Base-by-base conservation (phyloP, 2,888 invertebrate genomes). In the Metallyticus violacea region DNA sequence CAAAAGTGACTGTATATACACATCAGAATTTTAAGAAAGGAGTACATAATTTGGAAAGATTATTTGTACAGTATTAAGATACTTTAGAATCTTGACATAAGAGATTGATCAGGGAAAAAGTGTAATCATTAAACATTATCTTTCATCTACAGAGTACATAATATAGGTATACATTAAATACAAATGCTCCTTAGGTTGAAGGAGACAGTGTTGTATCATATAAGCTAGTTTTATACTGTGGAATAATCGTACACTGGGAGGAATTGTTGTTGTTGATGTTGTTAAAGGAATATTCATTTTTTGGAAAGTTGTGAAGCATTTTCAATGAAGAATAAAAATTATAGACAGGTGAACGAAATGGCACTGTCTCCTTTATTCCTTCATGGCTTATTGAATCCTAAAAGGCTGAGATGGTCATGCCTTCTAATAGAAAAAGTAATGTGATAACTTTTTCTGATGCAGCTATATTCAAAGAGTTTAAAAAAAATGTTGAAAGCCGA, bases 391-490 rank as follows among this genome's bases (percentile, higher is more conserved):
- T 78, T 77, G 30, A 40, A 77, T 28, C 40, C 25, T 77, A 77
- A 79, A 77, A 85, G 85, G 85, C 85, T 85, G 83, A 82, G n/a
- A 85, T 82, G 79, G 79, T 83, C 83, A 83, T 26, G 82, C 87
- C 82, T 87, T 83, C 81, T 79, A 76, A 79, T 85, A 79, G 85
- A 82, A 87, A 85, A 85, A 77, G 83, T 84, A 85, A 86, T 87
- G 87, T 87, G 87, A 87, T 87, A 87, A 85, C 81, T 86, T 77
- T 86, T 86, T 86, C 81, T 82, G 78, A 82, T 78, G 86, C 86
- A 86, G 78, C 29, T 82, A 6, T 86, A 86, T 30, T 86, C 86
- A 81, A 81, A 76, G 26, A 82, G 62, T 81, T 30, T 15, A 9
- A 81, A 81, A 78, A 40, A 28, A 79, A 76, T 80, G 86, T 86